Conservation (phyloP, 2,888 invertebrate species). For the Limnephilus auricula region DNA sequence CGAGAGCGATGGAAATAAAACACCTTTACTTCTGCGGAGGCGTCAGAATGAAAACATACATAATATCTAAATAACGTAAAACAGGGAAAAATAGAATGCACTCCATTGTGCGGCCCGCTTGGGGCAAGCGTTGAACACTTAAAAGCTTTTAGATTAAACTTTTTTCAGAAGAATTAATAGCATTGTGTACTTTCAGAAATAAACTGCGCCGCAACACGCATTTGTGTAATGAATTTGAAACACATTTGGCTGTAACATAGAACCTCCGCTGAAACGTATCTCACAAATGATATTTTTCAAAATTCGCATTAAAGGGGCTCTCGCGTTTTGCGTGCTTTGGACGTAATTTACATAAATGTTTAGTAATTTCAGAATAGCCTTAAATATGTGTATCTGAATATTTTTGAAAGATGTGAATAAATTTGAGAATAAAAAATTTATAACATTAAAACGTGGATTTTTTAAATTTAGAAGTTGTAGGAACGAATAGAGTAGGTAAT, state of each 20-base stretch:
- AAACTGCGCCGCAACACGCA: conserved; percentile 43
- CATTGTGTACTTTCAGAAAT: conserved; percentile 38
- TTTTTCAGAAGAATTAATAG: conserved; percentile 55
- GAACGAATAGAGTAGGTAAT: not conserved
- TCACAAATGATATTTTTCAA: conserved; percentile 36
- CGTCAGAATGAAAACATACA: not conserved
- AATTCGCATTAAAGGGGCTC: not conserved
- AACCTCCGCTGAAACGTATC: conserved; percentile 14
- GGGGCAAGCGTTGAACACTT: conserved; percentile 52
- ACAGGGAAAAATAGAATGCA: conserved; percentile 24
- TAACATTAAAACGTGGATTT: not conserved
- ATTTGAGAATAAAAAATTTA: not conserved
- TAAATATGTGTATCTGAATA: not conserved
- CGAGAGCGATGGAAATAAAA: not conserved
- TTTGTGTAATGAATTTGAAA: conserved; percentile 46
- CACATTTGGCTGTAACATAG: conserved; percentile 23
- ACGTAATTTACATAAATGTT: conserved; percentile 12
- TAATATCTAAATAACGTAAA: not conserved
- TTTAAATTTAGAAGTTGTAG: not conserved
- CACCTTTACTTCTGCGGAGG: not conserved
- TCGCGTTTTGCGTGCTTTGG: not conserved
- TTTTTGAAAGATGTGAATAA: not conserved
- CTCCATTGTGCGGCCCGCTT: conserved; percentile 30
- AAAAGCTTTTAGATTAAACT: conserved; percentile 61
- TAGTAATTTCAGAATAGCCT: not conserved